These are phyloP conservation scores for Meriones unguiculatus DNA, from an alignment of 2,113 vertebrate species.

Conservation along the genomic window DNA sequence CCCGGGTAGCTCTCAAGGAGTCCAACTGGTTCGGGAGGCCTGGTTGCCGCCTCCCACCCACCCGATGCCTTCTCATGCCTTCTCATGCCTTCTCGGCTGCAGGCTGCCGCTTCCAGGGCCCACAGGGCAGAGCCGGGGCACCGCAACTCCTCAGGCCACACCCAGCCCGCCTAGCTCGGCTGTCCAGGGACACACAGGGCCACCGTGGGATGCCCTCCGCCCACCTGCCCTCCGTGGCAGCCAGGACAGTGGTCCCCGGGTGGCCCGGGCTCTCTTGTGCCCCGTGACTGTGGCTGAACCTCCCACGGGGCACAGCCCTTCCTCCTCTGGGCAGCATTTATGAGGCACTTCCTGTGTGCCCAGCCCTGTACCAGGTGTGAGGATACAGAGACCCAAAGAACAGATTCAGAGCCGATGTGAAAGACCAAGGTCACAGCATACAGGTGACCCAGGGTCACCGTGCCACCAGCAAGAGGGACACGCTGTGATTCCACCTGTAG, in stretches of 20 bases:
- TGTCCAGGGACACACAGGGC: background rate
- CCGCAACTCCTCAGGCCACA: background rate
- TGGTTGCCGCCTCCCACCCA: conserved; percentile 39
- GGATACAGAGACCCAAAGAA: background rate
- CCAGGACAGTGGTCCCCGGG: background rate
- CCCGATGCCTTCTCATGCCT: background rate
- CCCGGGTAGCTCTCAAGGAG: conserved; percentile 69
- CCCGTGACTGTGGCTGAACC: background rate
- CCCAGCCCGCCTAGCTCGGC: background rate
- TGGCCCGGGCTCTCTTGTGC: background rate
- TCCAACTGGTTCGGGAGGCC: conserved; percentile 62
- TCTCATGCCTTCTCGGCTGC: background rate
- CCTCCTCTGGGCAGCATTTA: background rate
- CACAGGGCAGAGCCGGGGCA: background rate
- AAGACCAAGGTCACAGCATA: rapidly evolving
- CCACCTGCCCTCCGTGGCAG: too few relatives aligned
- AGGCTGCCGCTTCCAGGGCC: background rate
- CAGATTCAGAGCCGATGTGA: background rate
- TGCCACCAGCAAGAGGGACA: background rate
- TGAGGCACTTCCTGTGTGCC: conserved; percentile 38
- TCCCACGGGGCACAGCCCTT: background rate
- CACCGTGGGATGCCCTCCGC: background rate
- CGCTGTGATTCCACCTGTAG: background rate
- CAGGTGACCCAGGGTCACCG: background rate
- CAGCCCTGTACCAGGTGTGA: background rate